Evolutionary conservation across 2,797 vertebrate species (phyloP).

Genomic region (Allochrocebus solatus): DNA sequence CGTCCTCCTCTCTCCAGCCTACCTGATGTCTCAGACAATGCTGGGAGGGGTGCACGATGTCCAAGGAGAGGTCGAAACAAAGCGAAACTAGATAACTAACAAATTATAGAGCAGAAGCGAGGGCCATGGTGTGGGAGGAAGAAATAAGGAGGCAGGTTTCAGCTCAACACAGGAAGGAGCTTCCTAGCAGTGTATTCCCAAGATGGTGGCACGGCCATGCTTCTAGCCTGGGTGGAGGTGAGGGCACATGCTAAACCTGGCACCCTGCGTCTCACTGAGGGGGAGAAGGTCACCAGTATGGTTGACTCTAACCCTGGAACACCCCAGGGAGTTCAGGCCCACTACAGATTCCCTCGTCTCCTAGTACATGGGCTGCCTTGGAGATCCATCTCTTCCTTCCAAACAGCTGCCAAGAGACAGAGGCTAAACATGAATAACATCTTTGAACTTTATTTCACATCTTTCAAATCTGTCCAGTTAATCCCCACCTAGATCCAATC

Average conservation of each 20-base stretch:
- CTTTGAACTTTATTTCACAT: background rate
- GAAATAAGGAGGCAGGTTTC: background rate
- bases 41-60: background rate
- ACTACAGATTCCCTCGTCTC: accelerated
- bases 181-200: background rate
- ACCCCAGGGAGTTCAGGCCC: accelerated
- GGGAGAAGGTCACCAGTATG: accelerated
- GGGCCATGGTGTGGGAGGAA: accelerated
- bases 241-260: background rate
- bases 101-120: accelerated
- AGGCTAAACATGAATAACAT: accelerated
- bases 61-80: background rate
- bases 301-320: accelerated
- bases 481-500: background rate
- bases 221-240: accelerated
- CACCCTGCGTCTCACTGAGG: accelerated
- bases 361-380: background rate
- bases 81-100: no score
- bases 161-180: accelerated
- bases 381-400: background rate
- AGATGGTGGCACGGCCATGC: accelerated
- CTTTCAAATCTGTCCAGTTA: background rate
- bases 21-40: background rate
- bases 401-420: background rate
- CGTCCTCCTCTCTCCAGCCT: background rate